Evolutionary conservation across 2,797 vertebrate genomes (phyloP), one percentile per base, ranked within the genome.

Genomic region (Phaenicophaeus curvirostris): DNA sequence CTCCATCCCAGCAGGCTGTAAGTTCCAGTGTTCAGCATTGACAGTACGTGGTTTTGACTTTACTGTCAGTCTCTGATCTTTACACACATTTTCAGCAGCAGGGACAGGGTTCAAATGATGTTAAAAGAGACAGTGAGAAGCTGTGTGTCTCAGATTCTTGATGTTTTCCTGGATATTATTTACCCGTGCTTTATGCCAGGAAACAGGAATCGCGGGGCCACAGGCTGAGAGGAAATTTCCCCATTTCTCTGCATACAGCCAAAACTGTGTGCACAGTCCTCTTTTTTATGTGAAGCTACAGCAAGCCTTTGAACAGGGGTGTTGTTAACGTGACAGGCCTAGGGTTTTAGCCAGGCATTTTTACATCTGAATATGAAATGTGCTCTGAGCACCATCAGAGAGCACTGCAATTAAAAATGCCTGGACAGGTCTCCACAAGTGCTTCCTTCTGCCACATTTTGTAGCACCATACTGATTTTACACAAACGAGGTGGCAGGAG

Each of bases 321-420:
- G 51, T 48, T 1, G 2, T 58, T 81, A 72, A 59, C 50, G 51
- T 79, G 89, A 89, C 28, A 35, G 51, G 62, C 44, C 30, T 33
- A 10, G 57, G 67, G 65, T 89, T 90, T 95, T 58, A 71, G 86
- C 59, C 53, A 71, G 77, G 90, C 35, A 24, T 67, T 93, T 92
- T 87, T 71, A 76, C 57, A 67, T 79, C 75, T 87, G 33, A 37
- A 2, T 86, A 24, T 44, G 39, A 95, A 87, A 93, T 88, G 33
- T 91, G 39, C 59, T 91, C 39, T 13, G 39, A 93, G 55, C 66
- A 90, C 55, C 66, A 83, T 91, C 80, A 95, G 87, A 63, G 42
- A 84, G 61, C 37, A 5, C 27, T 33, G 35, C 0, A 2, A 83
- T 85, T 87, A 68, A 68, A 94, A 87, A 84, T 87, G 31, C 82